These are phyloP conservation scores for Hypomesus transpacificus DNA, from an alignment of 2,113 vertebrate genomes.

Conservation along the genomic window DNA sequence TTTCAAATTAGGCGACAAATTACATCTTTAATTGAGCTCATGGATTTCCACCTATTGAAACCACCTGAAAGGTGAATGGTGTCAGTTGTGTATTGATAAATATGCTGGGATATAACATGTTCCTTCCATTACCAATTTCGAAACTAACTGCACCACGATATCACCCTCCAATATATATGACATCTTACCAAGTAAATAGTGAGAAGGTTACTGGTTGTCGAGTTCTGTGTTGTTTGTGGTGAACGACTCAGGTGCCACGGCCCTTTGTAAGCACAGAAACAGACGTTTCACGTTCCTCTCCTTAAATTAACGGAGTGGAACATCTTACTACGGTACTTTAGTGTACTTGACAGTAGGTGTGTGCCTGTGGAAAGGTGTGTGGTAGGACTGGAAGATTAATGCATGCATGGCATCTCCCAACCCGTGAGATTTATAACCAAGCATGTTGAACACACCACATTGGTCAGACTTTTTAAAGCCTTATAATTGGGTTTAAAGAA, in stretches of 20 bases:
- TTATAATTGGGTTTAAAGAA: conserved; percentile 47
- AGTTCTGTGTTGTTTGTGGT: conserved; percentile 52
- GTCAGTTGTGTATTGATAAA: not conserved
- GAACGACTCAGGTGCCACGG: conserved; percentile 49
- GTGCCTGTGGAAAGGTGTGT: conserved; percentile 59
- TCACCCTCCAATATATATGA: conserved; percentile 3
- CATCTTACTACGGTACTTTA: conserved; percentile 58
- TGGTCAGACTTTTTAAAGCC: conserved; percentile 54
- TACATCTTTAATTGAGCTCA: not conserved
- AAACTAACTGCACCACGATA: not conserved
- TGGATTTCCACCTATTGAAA: not conserved
- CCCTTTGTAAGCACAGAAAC: conserved; percentile 54
- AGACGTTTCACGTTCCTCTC: conserved; percentile 56
- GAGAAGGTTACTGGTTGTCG: conserved; percentile 45
- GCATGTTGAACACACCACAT: conserved; percentile 48
- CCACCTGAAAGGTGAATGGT: not conserved
- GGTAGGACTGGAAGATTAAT: conserved; percentile 56
- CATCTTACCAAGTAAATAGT: conserved; percentile 37
- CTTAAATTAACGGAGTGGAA: conserved; percentile 69
- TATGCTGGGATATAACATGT: not conserved
- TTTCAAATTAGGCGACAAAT: not conserved
- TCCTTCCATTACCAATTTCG: not conserved
- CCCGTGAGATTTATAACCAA: conserved; percentile 64
- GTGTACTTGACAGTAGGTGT: conserved; percentile 50
- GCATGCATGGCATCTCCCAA: conserved; percentile 57